A percentile compares a stretch with the other conserved stretches of the same genome.
Evolutionary conservation across 1,140 invertebrate species (phyloP).

Genomic region (Gryon sp.): DNA sequence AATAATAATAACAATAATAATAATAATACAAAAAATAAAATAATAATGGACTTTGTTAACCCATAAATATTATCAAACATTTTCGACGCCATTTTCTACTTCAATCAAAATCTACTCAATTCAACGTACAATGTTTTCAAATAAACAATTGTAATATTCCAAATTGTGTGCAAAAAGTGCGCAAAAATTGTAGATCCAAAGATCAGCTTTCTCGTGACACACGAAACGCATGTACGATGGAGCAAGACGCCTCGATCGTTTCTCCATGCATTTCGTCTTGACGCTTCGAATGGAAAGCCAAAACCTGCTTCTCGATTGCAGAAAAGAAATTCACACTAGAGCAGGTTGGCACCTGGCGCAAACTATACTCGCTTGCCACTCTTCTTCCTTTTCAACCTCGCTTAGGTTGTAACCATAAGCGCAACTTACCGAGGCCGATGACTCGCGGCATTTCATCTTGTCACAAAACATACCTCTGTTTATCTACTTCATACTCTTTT

Average conservation of each 20-base stretch:
- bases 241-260: slow-evolving; percentile 17
- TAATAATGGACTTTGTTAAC: too few relatives aligned
- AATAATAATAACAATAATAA: too few relatives aligned
- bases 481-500: too few relatives aligned
- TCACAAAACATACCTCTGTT: background rate
- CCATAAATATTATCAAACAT: too few relatives aligned
- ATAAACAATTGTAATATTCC: too few relatives aligned
- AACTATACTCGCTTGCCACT: slow-evolving; percentile 15
- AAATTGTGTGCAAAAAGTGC: too few relatives aligned
- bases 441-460: slow-evolving; percentile 7
- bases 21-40: too few relatives aligned
- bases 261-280: too few relatives aligned
- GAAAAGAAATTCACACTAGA: slow-evolving; percentile 48
- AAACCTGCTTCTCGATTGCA: slow-evolving; percentile 11
- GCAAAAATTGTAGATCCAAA: slow-evolving; percentile 10
- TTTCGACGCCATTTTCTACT: too few relatives aligned
- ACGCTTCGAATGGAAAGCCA: slow-evolving; percentile 46
- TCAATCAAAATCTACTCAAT: too few relatives aligned
- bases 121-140: too few relatives aligned
- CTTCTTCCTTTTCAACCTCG: background rate
- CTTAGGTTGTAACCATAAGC: background rate
- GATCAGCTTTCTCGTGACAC: slow-evolving; percentile 50
- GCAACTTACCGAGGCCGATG: slow-evolving; percentile 5
- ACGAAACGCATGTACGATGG: slow-evolving; percentile 22
- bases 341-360: slow-evolving; percentile 49